Conservation (phyloP, 1,140 invertebrate genomes). For the Cydia strobilella region DNA sequence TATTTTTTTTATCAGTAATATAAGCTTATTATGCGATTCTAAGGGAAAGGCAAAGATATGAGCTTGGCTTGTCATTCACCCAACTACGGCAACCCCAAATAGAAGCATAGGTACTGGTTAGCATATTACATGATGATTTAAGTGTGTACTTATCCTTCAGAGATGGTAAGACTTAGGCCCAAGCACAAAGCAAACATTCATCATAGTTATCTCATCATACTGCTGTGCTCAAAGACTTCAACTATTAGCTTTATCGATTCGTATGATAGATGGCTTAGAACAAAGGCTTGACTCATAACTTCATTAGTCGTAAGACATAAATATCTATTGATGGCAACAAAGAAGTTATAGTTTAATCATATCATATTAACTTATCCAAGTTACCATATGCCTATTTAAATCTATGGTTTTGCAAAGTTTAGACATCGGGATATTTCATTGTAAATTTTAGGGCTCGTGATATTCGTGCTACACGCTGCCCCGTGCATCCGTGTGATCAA, state of each 20-base stretch:
- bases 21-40: too few relatives aligned
- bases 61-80: too few relatives aligned
- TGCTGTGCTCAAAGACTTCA: not conserved
- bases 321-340: not conserved
- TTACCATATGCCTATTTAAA: not conserved
- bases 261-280: not conserved
- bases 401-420: not conserved
- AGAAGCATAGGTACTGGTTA: too few relatives aligned
- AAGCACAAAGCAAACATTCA: not conserved
- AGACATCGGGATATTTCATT: too few relatives aligned
- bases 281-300: slow-evolving; percentile 8
- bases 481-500: too few relatives aligned
- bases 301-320: not conserved
- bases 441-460: too few relatives aligned
- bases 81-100: too few relatives aligned
- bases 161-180: not conserved
- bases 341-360: not conserved
- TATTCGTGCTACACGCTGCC: too few relatives aligned
- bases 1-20: too few relatives aligned
- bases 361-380: not conserved
- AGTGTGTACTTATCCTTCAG: too few relatives aligned
- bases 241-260: not conserved
- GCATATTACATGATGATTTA: too few relatives aligned
- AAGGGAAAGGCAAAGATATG: too few relatives aligned
- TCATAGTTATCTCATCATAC: not conserved